These are phyloP conservation scores for Netelia virgata DNA, from an alignment of 2,888 invertebrate species.

Conservation along the genomic window DNA sequence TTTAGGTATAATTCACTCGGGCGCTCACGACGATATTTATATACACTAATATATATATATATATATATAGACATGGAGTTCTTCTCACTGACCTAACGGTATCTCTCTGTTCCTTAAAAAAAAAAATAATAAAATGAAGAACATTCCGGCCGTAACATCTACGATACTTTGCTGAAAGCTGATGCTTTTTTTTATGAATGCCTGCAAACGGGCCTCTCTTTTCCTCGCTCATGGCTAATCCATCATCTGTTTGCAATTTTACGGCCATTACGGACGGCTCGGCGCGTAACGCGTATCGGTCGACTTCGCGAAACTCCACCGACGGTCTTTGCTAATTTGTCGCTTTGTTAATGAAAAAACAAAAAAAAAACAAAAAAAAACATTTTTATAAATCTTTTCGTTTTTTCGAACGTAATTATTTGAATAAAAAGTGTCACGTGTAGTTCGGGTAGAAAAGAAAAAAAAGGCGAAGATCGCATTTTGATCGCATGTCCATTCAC, in stretches of 20 bases:
- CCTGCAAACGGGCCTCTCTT: conserved; percentile 1
- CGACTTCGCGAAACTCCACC: too few species aligned
- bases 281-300: too few species aligned
- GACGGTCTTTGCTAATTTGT: too few species aligned
- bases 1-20: conserved; percentile 54
- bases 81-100: conserved; percentile 63
- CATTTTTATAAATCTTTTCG: neutral
- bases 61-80: conserved; percentile 38
- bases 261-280: neutral
- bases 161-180: neutral
- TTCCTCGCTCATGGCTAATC: neutral
- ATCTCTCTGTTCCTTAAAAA: conserved; percentile 32
- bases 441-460: too few species aligned
- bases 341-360: too few species aligned
- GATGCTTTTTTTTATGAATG: conserved; percentile 6
- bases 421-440: too few species aligned
- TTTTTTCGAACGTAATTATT: too few species aligned
- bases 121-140: neutral
- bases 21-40: conserved; percentile 47
- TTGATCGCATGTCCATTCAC: conserved; percentile 3
- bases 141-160: neutral
- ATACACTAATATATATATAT: conserved; percentile 10
- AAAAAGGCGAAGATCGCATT: too few species aligned
- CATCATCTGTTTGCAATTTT: conserved; percentile 3
- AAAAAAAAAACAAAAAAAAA: too few species aligned